phyloP scores from a whole-genome alignment of 2,888 invertebrate genomes.

The Dynastes tityus region DNA sequence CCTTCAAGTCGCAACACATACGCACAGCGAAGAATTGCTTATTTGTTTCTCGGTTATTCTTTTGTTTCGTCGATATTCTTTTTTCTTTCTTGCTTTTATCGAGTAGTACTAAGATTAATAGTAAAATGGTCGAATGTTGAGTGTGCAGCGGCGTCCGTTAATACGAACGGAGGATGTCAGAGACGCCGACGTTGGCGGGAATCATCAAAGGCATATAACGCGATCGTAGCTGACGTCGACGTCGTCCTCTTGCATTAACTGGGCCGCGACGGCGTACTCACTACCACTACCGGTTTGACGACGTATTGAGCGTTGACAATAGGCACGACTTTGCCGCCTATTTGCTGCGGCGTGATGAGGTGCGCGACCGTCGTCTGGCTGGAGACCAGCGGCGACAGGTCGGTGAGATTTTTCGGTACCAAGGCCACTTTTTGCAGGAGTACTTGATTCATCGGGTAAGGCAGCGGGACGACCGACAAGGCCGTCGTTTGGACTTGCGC shows the following conservation, averaged over 20 bases:
- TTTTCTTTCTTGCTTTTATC: too few relatives aligned
- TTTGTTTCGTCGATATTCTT: neutral
- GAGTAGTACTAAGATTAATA: neutral
- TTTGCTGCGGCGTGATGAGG: constrained; percentile 76
- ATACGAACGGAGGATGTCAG: constrained; percentile 20
- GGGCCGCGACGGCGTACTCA: constrained; percentile 70
- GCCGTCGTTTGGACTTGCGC: constrained; percentile 65
- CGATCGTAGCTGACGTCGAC: neutral
- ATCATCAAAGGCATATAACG: constrained; percentile 40
- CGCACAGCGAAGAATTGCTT: constrained; percentile 20
- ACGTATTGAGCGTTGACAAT: constrained; percentile 81
- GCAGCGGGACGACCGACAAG: constrained; percentile 67
- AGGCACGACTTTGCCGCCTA: constrained; percentile 75
- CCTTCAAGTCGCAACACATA: constrained; percentile 1
- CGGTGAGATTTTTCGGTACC: constrained; percentile 74
- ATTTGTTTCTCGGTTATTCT: neutral
- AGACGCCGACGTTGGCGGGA: neutral
- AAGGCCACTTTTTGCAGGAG: constrained; percentile 71
- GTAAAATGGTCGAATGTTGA: neutral
- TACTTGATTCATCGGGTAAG: constrained; percentile 68
- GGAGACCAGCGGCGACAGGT: constrained; percentile 79
- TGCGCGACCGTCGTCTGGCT: constrained; percentile 79
- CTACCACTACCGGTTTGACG: constrained; percentile 81
- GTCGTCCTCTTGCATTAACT: constrained; percentile 53
- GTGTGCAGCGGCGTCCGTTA: neutral